Percentiles rank a stretch among this genome's conserved stretches.
These are phyloP conservation scores for Hyposoter dolosus DNA, from an alignment of 2,888 invertebrate species.

Conservation along the genomic window DNA sequence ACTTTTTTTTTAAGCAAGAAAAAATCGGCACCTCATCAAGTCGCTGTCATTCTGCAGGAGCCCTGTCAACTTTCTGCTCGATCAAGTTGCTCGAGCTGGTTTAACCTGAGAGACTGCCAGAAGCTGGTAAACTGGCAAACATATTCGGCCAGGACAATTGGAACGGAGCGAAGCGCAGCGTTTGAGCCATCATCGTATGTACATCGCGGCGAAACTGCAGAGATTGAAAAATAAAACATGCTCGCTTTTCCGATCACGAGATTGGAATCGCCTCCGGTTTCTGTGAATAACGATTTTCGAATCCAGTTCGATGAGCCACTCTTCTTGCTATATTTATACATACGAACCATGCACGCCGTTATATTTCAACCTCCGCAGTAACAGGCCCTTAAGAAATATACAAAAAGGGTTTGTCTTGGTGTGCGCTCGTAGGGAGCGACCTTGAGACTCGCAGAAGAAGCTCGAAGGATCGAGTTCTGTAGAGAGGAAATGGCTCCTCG, in stretches of 20 bases:
- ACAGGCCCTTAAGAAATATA: not conserved
- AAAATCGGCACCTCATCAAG: too few relatives aligned
- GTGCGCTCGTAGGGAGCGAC: not conserved
- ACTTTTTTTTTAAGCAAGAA: too few relatives aligned
- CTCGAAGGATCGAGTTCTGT: too few relatives aligned
- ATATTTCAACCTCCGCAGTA: not conserved
- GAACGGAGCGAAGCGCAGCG: not conserved
- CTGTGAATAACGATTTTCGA: constrained; percentile 49
- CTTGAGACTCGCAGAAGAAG: not conserved
- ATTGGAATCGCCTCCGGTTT: constrained; percentile 47
- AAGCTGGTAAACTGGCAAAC: too few relatives aligned
- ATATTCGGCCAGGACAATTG: too few relatives aligned
- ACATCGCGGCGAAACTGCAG: not conserved
- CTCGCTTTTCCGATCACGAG: constrained; percentile 39
- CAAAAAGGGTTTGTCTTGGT: not conserved
- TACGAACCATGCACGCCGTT: not conserved
- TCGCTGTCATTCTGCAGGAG: too few relatives aligned
- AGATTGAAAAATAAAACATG: constrained; percentile 26
- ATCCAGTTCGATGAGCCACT: not conserved
- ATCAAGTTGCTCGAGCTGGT: too few relatives aligned
- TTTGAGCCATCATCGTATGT: not conserved
- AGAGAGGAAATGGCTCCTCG: too few relatives aligned
- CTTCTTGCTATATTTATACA: not conserved
- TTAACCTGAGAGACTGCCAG: too few relatives aligned
- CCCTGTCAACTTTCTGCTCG: too few relatives aligned